Conservation (phyloP, 2,113 vertebrate species). For the Myrmecophaga tridactyla region DNA sequence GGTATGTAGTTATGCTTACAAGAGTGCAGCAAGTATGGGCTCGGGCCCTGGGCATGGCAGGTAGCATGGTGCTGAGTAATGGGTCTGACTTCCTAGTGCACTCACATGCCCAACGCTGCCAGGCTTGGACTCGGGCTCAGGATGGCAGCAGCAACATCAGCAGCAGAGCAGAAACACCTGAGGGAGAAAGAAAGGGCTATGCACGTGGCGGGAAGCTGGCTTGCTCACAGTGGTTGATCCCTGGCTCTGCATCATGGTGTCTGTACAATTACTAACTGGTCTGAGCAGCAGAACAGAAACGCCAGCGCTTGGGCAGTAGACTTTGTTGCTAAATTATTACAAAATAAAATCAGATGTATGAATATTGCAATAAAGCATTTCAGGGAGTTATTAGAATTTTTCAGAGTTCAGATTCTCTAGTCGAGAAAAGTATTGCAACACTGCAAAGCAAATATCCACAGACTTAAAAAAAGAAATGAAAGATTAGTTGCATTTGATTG, state of each 20-base stretch:
- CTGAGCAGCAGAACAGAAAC: not conserved
- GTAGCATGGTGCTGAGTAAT: not conserved
- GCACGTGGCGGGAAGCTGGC: rapidly evolving
- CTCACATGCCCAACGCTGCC: not conserved
- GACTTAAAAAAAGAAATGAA: not conserved
- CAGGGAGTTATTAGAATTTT: not conserved
- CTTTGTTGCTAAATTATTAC: not conserved
- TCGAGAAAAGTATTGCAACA: not conserved
- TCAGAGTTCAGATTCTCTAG: not conserved
- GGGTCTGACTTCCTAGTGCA: too few relatives aligned
- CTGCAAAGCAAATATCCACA: not conserved
- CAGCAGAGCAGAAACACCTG: not conserved
- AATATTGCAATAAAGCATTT: not conserved
- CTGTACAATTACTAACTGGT: not conserved
- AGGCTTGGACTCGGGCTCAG: not conserved
- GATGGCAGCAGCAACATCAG: not conserved
- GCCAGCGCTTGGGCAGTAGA: not conserved
- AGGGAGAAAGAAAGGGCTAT: not conserved
- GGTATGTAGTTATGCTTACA: not conserved
- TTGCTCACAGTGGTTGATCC: not conserved
- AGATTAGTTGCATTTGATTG: not conserved
- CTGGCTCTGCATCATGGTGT: not conserved
- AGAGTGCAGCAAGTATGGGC: not conserved
- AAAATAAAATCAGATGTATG: not conserved
- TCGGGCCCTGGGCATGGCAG: not conserved